Conservation (phyloP, 2,888 invertebrate species). For the Drosophila atripex region DNA sequence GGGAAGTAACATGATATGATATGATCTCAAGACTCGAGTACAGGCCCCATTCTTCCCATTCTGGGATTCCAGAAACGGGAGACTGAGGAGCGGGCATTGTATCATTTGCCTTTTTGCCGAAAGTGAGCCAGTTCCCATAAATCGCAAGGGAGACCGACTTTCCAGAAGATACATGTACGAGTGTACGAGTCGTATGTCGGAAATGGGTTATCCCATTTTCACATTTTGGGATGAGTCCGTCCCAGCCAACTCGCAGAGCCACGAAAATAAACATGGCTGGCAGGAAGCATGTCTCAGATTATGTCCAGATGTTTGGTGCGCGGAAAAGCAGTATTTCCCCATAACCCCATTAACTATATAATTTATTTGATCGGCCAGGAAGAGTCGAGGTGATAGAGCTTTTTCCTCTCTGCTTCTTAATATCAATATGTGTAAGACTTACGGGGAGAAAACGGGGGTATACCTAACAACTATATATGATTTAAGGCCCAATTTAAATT, state of each 20-base stretch:
- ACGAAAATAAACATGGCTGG: constrained; percentile 1
- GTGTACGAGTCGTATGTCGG: background rate
- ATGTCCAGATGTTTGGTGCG: constrained; percentile 1
- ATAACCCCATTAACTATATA: background rate
- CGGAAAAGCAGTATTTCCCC: background rate
- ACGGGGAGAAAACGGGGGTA: no score
- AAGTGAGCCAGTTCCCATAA: constrained; percentile 1
- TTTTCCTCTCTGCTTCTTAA: no score
- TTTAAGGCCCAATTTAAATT: no score
- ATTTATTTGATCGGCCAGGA: background rate
- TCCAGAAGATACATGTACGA: background rate
- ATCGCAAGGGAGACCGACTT: background rate
- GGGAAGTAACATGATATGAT: constrained; percentile 37
- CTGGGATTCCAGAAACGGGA: constrained; percentile 13
- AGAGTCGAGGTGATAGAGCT: no score
- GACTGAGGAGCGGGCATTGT: constrained; percentile 6
- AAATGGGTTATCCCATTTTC: constrained; percentile 1
- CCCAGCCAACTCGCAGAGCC: background rate
- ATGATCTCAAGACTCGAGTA: constrained; percentile 37
- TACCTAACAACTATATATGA: no score
- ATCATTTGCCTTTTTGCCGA: background rate
- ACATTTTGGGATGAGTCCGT: background rate
- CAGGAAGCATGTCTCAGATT: background rate
- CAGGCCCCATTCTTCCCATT: constrained; percentile 14
- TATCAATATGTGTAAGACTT: no score